phyloP scores from a whole-genome alignment of 2,888 invertebrate genomes.

The Pimpla rufipes region DNA sequence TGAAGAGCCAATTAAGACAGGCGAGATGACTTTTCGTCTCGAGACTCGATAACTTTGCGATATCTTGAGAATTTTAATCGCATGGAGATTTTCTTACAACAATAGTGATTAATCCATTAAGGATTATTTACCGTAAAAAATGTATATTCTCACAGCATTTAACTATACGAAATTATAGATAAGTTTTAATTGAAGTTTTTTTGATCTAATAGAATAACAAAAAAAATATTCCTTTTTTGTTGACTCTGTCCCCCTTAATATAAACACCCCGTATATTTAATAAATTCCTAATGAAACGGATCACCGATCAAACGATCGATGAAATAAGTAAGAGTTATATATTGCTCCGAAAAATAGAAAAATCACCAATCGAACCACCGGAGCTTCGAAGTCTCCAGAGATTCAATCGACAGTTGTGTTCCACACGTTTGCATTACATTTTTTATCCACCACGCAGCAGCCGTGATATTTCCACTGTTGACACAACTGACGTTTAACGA shows the following conservation, averaged over 20 bases:
- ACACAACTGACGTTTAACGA: neutral
- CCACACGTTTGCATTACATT: constrained; percentile 12
- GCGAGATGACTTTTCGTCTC: constrained; percentile 28
- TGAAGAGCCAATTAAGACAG: constrained; percentile 45
- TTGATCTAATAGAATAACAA: no score
- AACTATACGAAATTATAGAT: no score
- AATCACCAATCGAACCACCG: neutral
- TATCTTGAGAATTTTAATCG: neutral
- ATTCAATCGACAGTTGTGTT: neutral
- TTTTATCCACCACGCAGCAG: neutral
- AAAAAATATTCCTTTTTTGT: no score
- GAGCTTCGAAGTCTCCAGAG: neutral
- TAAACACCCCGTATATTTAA: no score
- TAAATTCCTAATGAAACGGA: neutral
- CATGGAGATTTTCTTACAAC: neutral
- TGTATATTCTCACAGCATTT: no score
- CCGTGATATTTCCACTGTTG: neutral
- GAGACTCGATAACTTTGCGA: neutral
- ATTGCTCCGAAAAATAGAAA: constrained; percentile 14
- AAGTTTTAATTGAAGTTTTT: no score
- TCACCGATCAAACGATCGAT: neutral
- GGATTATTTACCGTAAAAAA: neutral
- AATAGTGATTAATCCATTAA: neutral
- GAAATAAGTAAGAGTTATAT: neutral
- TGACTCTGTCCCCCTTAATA: no score